These are phyloP conservation scores for Azemiops feae DNA, from an alignment of 2,113 vertebrate species.

Conservation along the genomic window DNA sequence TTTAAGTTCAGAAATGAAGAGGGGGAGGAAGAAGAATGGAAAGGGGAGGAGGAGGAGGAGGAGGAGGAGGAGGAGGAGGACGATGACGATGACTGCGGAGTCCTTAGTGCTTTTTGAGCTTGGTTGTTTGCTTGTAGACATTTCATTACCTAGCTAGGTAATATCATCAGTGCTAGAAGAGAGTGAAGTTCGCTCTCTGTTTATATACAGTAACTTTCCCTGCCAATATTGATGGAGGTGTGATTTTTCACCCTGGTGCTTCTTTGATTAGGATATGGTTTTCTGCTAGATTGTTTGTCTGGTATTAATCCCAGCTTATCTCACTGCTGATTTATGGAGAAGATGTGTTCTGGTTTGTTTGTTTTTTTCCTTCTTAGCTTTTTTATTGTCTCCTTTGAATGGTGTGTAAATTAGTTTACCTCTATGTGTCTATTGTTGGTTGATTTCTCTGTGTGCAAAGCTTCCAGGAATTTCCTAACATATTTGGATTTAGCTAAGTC, in stretches of 20 bases:
- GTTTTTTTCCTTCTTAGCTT: not conserved
- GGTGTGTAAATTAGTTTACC: not conserved
- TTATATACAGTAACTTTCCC: not conserved
- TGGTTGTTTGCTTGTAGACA: not conserved
- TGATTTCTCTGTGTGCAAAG: not conserved
- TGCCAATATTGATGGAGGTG: not conserved
- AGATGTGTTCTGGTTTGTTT: not conserved
- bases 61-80: not conserved
- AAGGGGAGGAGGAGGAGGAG: not conserved
- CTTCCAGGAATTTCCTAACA: not conserved
- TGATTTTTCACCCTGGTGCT: not conserved
- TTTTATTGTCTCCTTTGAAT: not conserved
- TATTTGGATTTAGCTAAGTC: not conserved
- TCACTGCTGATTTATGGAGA: not conserved
- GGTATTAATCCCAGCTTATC: not conserved
- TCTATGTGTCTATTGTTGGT: not conserved
- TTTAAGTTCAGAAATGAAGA: not conserved
- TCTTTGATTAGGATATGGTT: not conserved
- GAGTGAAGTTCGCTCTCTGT: not conserved
- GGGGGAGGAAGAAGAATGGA: not conserved
- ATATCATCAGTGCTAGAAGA: not conserved
- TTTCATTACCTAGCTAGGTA: not conserved
- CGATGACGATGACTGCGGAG: no score
- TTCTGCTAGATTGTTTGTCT: not conserved
- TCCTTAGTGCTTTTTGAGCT: not conserved